Percentiles rank a stretch among this genome's conserved stretches.
Conservation (phyloP, 2,797 vertebrate species). For the Acanthornis magna region DNA sequence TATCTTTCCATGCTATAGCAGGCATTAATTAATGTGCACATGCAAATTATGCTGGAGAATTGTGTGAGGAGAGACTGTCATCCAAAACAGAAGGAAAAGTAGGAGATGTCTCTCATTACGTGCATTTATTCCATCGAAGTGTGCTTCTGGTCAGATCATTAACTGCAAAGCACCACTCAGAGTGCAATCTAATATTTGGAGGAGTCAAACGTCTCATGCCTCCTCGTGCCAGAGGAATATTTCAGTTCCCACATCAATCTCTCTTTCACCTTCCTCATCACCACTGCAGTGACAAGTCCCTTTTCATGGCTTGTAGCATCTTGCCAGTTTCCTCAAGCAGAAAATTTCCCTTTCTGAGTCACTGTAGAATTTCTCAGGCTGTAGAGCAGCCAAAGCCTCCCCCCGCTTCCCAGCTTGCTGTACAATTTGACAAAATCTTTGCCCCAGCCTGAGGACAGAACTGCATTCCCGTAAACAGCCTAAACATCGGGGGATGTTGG, state of each 20-base stretch:
- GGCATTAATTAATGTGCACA: not conserved
- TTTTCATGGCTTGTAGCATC: not conserved
- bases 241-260: not conserved
- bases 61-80: not conserved
- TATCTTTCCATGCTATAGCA: not conserved
- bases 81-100: not conserved
- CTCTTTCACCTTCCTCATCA: not conserved
- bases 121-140: not conserved
- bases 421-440: not conserved
- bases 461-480: not conserved
- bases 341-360: slow-evolving; percentile 42
- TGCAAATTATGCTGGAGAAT: not conserved
- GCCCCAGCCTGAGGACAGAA: not conserved
- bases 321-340: slow-evolving; percentile 21
- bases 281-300: not conserved
- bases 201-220: not conserved
- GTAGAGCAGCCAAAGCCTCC: not conserved
- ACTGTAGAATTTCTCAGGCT: not conserved
- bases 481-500: not conserved
- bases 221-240: not conserved
- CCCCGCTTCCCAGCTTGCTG: rapidly evolving
- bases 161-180: not conserved
- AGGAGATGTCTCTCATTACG: not conserved
- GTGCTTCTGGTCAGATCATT: not conserved
- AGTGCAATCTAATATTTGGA: not conserved